phyloP scores from a whole-genome alignment of 2,888 invertebrate species.

The Ashinkailepas kermadecensis region DNA sequence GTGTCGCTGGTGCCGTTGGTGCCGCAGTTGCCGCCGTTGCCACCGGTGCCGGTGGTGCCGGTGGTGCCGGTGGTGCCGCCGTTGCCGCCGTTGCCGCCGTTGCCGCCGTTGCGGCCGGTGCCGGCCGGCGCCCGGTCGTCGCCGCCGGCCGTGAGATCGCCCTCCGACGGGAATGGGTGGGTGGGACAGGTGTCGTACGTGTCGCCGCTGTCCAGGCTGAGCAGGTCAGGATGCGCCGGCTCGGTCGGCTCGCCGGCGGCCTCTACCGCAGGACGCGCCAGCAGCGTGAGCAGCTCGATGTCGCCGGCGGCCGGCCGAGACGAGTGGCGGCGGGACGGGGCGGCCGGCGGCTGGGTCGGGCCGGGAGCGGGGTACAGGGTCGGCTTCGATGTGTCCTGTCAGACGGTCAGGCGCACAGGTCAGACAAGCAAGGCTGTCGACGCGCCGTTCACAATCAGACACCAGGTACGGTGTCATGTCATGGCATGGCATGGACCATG shows the following conservation, averaged over 20 bases:
- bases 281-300: slow-evolving; percentile 7
- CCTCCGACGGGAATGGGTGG: slow-evolving; percentile 74
- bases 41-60: not conserved
- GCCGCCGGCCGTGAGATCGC: slow-evolving; percentile 33
- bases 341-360: not conserved
- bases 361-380: not conserved
- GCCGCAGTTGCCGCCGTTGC: not conserved
- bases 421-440: no score
- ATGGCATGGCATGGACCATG: no score
- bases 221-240: slow-evolving; percentile 40
- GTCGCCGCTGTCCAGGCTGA: slow-evolving; percentile 67
- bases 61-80: not conserved
- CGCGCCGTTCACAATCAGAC: no score
- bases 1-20: not conserved
- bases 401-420: not conserved
- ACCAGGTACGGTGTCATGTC: no score
- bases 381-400: not conserved
- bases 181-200: slow-evolving; percentile 95
- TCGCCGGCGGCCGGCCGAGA: not conserved
- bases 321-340: no score
- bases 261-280: not conserved
- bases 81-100: not conserved
- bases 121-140: not conserved
- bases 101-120: not conserved
- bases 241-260: not conserved